Base-by-base conservation (phyloP, 1,140 invertebrate species). In the Anastatus disparis region DNA sequence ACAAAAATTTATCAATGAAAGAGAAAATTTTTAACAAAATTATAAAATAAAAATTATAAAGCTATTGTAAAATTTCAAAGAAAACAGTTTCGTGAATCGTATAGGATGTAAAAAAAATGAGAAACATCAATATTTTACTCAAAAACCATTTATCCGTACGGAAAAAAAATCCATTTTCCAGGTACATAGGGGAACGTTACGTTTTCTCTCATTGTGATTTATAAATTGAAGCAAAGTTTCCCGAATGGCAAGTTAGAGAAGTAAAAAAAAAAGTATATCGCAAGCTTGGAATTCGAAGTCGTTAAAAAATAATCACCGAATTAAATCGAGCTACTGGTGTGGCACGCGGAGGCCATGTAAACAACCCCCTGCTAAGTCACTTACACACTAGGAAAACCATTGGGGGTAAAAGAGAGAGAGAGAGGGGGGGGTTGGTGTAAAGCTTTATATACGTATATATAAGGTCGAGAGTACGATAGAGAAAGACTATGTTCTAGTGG, bases 291-390 rank as follows among this genome's bases (percentile, higher is more conserved):
- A 74, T 75, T 77, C 68, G 77, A 73, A n/a, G 78, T 85, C 82
- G 84, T 86, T 85, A 86, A 84, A 85, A 86, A 86, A 86, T 86
- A 84, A 85, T 86, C 82, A 85, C 81, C 75, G 82, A 84, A 86
- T 84, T 84, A 86, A 86, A 85, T 85, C 79, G 84, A 83, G 80
- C n/a, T n/a, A n/a, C n/a, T n/a, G n/a, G n/a, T n/a, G n/a, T 74
- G 69, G 73, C 75, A 77, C 75, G 74, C 76, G 64, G 31, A 35
- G 31, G 4, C 55, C 77, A 74, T 84, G 82, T 84, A 85, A 85
- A 85, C 83, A 85, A 84, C 80, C 81, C 78, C 79, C 75, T 61
- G 59, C 59, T 65, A 75, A 52, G 71, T 71, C 63, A 24, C n/a
- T 4, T n/a, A n/a, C n/a, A n/a, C n/a, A n/a, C n/a, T n/a, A n/a